Evolutionary conservation across 2,888 invertebrate species (phyloP), one percentile per base, ranked within the genome.

Genomic region (Drosophila ustulata): DNA sequence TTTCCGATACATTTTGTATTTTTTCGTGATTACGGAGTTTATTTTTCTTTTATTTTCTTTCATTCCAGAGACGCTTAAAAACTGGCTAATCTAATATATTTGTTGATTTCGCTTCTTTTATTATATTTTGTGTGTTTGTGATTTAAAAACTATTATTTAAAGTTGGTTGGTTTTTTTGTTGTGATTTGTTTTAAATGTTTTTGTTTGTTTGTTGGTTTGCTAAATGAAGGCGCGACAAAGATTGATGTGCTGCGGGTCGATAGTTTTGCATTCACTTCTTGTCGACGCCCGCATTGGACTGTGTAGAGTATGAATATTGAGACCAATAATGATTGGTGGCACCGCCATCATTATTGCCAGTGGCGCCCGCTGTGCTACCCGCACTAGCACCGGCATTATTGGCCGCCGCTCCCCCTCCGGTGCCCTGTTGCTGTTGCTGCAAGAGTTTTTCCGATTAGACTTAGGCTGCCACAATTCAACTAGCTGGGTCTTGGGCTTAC

Each of bases 301-400:
- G 88, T 71, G 91, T 89, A 67, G 90, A 89, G 79, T 91, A 91
- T 78, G 91, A 91, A 90, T 91, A 91, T 87, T 91, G 91, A 72
- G 91, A 91, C 91, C 91, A 91, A 87, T 91, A 91, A 78, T 91
- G 91, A 75, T 90, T 91, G 62, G 86, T 73, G 75, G 90, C 90
- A 69, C 87, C 75, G 65, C 78, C 73, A 70, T 87, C 85, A 72
- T 77, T 82, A 64, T 68, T 79, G 45, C 78, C 84, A 64, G 71
- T 65, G 57, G 66, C 64, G 50, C 71, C 78, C 5, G 80, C 51
- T 30, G 71, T 59, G 25, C 69, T 68, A 34, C 53, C 32, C 41
- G 64, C 63, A 70, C 63, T 50, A 4, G 80, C 73, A 46, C 75
- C 63, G 67, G 68, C 80, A 75, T 66, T 82, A 58, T 63, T 66